Conservation (phyloP, 2,888 invertebrate genomes). For the Watsonalla binaria region DNA sequence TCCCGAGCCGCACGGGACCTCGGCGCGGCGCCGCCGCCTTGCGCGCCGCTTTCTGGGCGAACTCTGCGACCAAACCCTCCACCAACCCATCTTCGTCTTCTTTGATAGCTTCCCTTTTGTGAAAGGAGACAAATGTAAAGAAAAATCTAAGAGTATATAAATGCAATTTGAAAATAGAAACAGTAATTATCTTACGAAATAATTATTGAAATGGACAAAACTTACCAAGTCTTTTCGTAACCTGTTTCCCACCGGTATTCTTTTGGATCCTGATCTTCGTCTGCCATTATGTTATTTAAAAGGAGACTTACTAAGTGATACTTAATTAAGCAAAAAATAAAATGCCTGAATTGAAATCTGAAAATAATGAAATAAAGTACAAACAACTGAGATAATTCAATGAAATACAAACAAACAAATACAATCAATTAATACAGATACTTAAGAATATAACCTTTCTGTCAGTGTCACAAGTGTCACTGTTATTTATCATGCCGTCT, state of each 20-base stretch:
- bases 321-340: too few relatives aligned
- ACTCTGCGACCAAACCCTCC: constrained; percentile 93
- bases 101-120: constrained; percentile 92
- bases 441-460: too few relatives aligned
- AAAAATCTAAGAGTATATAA: constrained; percentile 4
- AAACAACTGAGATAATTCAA: too few relatives aligned
- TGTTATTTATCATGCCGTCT: too few relatives aligned
- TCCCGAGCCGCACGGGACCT: constrained; percentile 92
- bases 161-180: too few relatives aligned
- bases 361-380: too few relatives aligned
- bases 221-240: constrained; percentile 95
- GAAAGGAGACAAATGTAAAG: constrained; percentile 4
- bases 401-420: too few relatives aligned
- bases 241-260: constrained; percentile 97
- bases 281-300: constrained; percentile 76
- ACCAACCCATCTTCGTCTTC: constrained; percentile 97
- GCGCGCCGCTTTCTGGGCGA: constrained; percentile 93
- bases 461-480: too few relatives aligned
- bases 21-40: constrained; percentile 85
- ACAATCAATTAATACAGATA: too few relatives aligned
- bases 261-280: constrained; percentile 90
- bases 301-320: too few relatives aligned
- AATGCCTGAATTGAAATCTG: too few relatives aligned
- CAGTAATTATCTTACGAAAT: too few relatives aligned
- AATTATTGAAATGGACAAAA: constrained; percentile 8